Evolutionary conservation across 92 coral and sea anemone species (phyloP), one percentile per base, ranked within the genome.

Genomic region (Actinernus sp.): DNA sequence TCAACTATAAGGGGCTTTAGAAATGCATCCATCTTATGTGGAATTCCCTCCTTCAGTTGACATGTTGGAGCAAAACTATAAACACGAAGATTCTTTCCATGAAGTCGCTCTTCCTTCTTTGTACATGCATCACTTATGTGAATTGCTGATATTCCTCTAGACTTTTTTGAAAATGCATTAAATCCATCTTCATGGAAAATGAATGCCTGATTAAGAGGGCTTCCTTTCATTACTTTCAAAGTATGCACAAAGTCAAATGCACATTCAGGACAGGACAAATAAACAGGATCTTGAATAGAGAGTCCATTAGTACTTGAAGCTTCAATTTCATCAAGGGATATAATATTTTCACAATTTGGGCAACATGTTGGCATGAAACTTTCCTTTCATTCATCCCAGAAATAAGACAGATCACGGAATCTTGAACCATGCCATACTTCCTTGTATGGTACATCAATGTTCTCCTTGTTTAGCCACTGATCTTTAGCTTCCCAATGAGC

Each of bases 21-120:
- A 53, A 87, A 87, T 2, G 88, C 71, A 87, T 87, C 88, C 12
- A 81, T 45, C 52, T 81, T 87, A 54, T 81, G 93, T 0, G 53
- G 65, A 53, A 79, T 79, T 0, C 86, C 93, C 37, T 81, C 88
- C 16, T 60, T 30, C 5, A 87, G 55, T 2, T 53, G 21, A 46
- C 59, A 74, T n/a, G 84, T 66, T 0, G 79, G 88, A 4, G 74
- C 74, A 39, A 82, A 73, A 30, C 88, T 82, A 39, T 65, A 74
- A 3, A 66, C 75, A 13, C 49, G 63, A 10, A 82, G 58, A 21
- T 49, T 36, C 40, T 74, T 61, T 17, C 83, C 78, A 3, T 46
- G 61, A 20, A 71, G 65, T 33, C 78, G 49, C 23, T 47, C n/a
- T 43, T 60, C 48, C 50, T 82, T 82, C 13, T 8, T 30, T 24